Conservation (phyloP, 1,140 invertebrate species). For the Lepidurus apus region DNA sequence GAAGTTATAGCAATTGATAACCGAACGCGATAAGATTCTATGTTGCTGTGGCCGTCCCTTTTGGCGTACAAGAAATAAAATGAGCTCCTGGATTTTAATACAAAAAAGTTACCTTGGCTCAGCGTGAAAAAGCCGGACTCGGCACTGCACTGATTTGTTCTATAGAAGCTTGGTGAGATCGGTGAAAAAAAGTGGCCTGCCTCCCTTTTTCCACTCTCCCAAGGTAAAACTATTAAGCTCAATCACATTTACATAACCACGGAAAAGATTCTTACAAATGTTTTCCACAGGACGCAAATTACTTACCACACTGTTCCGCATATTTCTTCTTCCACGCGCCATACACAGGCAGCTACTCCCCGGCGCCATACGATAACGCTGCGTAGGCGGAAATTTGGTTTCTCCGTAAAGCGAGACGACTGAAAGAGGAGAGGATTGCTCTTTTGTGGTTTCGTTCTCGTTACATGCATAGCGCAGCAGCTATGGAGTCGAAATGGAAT, state of each 20-base stretch:
- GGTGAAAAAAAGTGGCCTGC: neutral
- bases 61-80: neutral
- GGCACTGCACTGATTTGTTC: neutral
- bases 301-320: constrained; percentile 16
- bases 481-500: neutral
- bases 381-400: constrained; percentile 9
- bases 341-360: neutral
- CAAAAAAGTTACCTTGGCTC: neutral
- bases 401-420: constrained; percentile 12
- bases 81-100: neutral
- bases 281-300: constrained; percentile 3
- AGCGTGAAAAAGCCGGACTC: neutral
- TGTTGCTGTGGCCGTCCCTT: neutral
- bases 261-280: constrained; percentile 14
- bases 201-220: neutral
- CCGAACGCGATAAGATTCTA: neutral
- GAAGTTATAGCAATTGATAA: neutral
- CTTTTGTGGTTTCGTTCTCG: neutral
- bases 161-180: neutral
- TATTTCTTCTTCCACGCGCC: constrained; percentile 14
- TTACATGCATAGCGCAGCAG: neutral
- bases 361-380: constrained; percentile 8
- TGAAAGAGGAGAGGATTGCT: constrained; percentile 1
- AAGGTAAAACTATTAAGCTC: constrained; percentile 10
- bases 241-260: constrained; percentile 22